Evolutionary conservation across 2,113 vertebrate species (phyloP), one percentile per base, ranked within the genome.

Genomic region (Ellobius talpinus): DNA sequence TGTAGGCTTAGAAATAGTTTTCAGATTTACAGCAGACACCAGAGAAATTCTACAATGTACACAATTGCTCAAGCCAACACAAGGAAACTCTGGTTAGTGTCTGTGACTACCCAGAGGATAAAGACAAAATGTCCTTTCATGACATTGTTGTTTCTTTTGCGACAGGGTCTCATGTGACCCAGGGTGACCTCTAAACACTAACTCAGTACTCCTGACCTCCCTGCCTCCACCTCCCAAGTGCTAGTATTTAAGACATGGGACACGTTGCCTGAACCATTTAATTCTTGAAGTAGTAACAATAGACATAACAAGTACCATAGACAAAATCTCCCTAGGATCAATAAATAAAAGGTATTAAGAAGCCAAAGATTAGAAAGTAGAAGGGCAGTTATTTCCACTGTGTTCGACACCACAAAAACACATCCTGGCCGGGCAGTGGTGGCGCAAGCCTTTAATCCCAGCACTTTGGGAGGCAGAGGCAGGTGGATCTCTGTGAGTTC

Each of bases 21-120:
- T 92, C 86, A 93, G 55, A 93, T 82, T 36, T 88, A 47, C 12
- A 77, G 29, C 17, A 87, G 26, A 95, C 47, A 95, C 1, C 9
- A 79, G 81, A 90, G 66, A 93, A 95, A 91, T 29, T 65, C 50
- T 93, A 7, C 65, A 45, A 78, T 70, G 88, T 81, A 72, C 19
- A 93, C 47, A 85, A 55, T 14, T 94, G 42, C 78, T 94, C 33
- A 85, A 65, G 36, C 36, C 73, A 87, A 94, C 50, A 70, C 5
- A 74, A 42, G 31, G 65, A 81, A 95, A 86, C 50, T 52, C 23
- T 55, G 26, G 45, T 73, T 10, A 5, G 29, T 72, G 52, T 92
- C 73, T 77, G 17, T 86, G 78, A 86, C 65, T 81, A 88, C 58
- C 19, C 58, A 90, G 79, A 92, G 24, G 39, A 45, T 68, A 92